Percentiles rank a stretch among this genome's conserved stretches.
Evolutionary conservation across 2,113 vertebrate species (phyloP).

Genomic region (Cromileptes altivelis): DNA sequence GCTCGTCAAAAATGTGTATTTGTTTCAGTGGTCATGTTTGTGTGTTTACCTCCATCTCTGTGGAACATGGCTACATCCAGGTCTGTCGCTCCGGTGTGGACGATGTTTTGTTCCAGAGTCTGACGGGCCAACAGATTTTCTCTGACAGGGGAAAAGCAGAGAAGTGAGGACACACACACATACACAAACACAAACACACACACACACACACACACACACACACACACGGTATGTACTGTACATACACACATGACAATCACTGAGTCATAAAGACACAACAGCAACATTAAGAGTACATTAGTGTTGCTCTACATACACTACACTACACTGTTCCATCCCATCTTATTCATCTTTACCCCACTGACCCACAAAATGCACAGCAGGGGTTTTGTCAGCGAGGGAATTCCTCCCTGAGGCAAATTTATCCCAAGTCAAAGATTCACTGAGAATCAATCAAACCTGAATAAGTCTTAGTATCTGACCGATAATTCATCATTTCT

Average conservation of each 20-base stretch:
- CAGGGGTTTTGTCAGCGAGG: conserved; percentile 18
- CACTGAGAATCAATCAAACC: conserved; percentile 18
- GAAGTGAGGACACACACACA: conserved; percentile 12
- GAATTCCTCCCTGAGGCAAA: conserved; percentile 44
- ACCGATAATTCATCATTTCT: background rate
- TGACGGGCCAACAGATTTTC: conserved; percentile 92
- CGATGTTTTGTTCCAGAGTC: conserved; percentile 91
- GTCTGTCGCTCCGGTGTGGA: conserved; percentile 93
- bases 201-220: background rate
- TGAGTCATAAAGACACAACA: conserved; percentile 48
- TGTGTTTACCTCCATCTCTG: conserved; percentile 90
- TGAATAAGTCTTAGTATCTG: background rate
- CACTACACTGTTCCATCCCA: conserved; percentile 50
- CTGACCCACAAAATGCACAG: conserved; percentile 69
- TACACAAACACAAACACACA: background rate
- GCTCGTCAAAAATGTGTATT: background rate
- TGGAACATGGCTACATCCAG: conserved; percentile 98
- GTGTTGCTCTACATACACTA: conserved; percentile 71
- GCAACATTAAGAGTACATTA: conserved; percentile 66
- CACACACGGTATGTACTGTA: background rate
- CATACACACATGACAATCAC: conserved; percentile 19
- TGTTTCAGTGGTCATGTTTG: conserved; percentile 5
- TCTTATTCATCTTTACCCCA: conserved; percentile 64
- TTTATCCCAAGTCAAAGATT: conserved; percentile 7
- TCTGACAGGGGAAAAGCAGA: conserved; percentile 78